A percentile compares a stretch with the other conserved stretches of the same genome.
phyloP scores from a whole-genome alignment of 2,888 invertebrate species.

The Dicycla oo region DNA sequence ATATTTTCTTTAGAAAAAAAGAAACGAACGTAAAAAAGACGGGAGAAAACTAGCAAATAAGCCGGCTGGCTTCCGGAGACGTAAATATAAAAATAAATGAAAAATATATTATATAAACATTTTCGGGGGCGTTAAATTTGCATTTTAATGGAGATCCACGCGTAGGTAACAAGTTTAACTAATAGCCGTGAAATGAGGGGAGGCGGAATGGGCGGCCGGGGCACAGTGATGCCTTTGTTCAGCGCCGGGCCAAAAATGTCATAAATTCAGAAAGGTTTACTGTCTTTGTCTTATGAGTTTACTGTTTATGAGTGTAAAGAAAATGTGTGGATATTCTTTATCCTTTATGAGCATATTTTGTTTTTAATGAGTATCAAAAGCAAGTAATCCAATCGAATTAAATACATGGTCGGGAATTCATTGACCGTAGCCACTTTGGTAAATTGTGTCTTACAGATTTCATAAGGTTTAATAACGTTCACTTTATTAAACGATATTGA shows the following conservation, averaged over 20 bases:
- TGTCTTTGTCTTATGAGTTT: slow-evolving; percentile 61
- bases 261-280: slow-evolving; percentile 64
- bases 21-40: slow-evolving; percentile 41
- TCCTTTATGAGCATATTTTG: slow-evolving; percentile 24
- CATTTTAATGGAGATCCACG: slow-evolving; percentile 90
- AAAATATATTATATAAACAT: slow-evolving; percentile 85
- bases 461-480: no score
- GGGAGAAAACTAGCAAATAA: slow-evolving; percentile 58
- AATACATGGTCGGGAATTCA: neutral
- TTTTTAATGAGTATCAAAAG: slow-evolving; percentile 23
- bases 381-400: neutral
- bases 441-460: neutral
- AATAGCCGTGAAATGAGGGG: slow-evolving; percentile 88
- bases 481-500: neutral
- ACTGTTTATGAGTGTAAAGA: slow-evolving; percentile 52
- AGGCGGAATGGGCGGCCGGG: slow-evolving; percentile 67
- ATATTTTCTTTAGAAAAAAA: slow-evolving; percentile 51
- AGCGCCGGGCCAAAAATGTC: slow-evolving; percentile 58
- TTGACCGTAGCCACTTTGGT: no score
- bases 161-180: slow-evolving; percentile 89
- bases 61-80: slow-evolving; percentile 50
- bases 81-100: slow-evolving; percentile 78
- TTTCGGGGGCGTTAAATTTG: slow-evolving; percentile 87
- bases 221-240: slow-evolving; percentile 63
- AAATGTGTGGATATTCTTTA: slow-evolving; percentile 40